Percentiles rank a stretch among this genome's conserved stretches.
phyloP scores from a whole-genome alignment of 2,797 vertebrate species.

The Myotis findleyi region DNA sequence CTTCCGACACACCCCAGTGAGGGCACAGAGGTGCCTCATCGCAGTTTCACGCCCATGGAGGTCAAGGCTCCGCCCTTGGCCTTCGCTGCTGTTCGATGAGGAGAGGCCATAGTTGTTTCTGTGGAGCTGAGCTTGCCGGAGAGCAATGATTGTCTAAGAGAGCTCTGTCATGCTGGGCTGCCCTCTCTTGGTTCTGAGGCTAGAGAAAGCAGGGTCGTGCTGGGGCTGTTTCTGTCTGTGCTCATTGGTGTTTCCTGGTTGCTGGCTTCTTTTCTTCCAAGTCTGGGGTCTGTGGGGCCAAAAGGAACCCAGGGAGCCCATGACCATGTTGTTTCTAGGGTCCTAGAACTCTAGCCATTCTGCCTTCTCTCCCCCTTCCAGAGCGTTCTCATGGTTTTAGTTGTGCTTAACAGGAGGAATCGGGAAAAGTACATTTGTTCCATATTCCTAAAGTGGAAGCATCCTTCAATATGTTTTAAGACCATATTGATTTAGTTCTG shows the following conservation, averaged over 20 bases:
- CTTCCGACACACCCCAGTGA: not conserved
- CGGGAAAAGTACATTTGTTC: not conserved
- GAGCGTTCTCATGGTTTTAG: not conserved
- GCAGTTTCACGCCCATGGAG: not conserved
- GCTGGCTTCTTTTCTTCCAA: not conserved
- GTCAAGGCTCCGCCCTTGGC: not conserved
- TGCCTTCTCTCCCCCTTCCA: not conserved
- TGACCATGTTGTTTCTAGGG: not conserved
- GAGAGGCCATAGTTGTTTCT: not conserved
- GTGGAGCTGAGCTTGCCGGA: not conserved
- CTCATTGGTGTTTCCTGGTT: not conserved
- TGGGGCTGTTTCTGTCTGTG: not conserved
- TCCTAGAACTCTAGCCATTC: not conserved
- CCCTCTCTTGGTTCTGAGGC: not conserved
- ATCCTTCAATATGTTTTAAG: not conserved
- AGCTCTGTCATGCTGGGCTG: not conserved
- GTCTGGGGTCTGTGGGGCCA: not conserved
- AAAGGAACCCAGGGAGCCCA: not conserved
- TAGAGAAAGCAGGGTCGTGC: not conserved
- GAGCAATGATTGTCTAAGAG: not conserved
- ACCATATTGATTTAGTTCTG: not conserved
- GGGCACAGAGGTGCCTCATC: not conserved
- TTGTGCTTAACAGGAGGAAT: not conserved
- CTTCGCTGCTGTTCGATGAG: not conserved
- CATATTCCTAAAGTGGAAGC: not conserved